Conservation (phyloP, 2,113 vertebrate species). For the Fukomys damarensis region DNA sequence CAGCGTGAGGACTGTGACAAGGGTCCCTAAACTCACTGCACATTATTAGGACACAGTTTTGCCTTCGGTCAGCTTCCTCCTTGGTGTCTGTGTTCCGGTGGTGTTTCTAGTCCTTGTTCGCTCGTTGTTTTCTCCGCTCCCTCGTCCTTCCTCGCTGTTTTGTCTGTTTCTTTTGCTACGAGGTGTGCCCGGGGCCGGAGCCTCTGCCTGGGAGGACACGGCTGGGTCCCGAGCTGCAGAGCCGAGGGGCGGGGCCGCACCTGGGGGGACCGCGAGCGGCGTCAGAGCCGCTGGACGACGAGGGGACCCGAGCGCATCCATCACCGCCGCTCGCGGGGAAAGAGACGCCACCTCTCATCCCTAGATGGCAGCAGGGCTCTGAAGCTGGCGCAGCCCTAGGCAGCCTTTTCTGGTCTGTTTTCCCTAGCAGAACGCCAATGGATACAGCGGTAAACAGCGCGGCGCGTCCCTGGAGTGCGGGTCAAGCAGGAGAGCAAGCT, state of each 20-base stretch:
- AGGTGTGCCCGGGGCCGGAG: accelerated
- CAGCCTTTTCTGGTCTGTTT: constrained; percentile 57
- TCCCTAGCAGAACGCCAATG: constrained; percentile 61
- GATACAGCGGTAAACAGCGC: constrained; percentile 64
- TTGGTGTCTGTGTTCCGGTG: neutral
- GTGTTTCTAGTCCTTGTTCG: neutral
- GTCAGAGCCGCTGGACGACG: neutral
- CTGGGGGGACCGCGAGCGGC: accelerated
- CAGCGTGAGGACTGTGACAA: neutral
- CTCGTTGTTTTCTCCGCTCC: neutral
- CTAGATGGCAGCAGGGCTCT: constrained; percentile 83
- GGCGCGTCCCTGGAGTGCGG: constrained; percentile 64
- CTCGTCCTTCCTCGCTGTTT: neutral
- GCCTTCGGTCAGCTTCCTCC: neutral
- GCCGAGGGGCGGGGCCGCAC: accelerated
- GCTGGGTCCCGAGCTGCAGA: accelerated
- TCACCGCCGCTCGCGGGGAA: too few relatives aligned
- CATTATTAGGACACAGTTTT: neutral
- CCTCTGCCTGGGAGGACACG: accelerated
- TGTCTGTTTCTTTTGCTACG: neutral
- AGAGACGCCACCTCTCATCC: constrained; percentile 50
- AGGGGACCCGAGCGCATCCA: too few relatives aligned
- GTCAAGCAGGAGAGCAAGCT: constrained; percentile 67
- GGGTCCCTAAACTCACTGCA: neutral
- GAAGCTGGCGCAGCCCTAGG: constrained; percentile 50